Evolutionary conservation across 2,888 invertebrate species (phyloP).

Genomic region (Eudasyphora cyanicolor): DNA sequence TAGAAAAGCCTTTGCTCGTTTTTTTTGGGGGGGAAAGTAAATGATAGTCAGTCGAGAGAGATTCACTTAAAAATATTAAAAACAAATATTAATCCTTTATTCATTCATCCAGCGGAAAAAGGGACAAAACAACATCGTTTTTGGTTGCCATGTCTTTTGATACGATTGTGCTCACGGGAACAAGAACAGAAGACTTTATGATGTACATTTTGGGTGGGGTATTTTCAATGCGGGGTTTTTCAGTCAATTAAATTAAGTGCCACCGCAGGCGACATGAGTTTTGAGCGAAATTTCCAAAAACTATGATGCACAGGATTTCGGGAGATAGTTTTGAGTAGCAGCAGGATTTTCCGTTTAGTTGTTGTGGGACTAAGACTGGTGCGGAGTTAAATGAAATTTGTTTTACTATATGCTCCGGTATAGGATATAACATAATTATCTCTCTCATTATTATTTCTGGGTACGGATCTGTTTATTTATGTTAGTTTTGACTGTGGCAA

Average conservation of each 20-base stretch:
- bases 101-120: background rate
- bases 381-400: no score
- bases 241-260: conserved; percentile 80
- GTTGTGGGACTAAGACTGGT: background rate
- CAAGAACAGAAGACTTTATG: conserved; percentile 59
- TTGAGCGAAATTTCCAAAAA: conserved; percentile 1
- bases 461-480: background rate
- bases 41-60: no score
- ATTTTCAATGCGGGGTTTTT: conserved; percentile 64
- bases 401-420: no score
- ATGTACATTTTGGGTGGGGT: conserved; percentile 22
- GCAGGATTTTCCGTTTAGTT: no score
- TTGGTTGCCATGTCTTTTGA: no score
- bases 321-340: background rate
- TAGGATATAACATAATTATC: no score
- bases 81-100: conserved; percentile 69
- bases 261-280: conserved; percentile 74
- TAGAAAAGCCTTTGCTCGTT: background rate
- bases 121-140: background rate
- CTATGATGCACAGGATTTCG: conserved; percentile 37
- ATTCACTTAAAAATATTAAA: conserved; percentile 65
- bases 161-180: conserved; percentile 59
- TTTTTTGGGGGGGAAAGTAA: conserved; percentile 35
- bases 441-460: background rate
- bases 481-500: background rate